Percentiles rank a stretch among this genome's conserved stretches.
phyloP scores from a whole-genome alignment of 1,140 invertebrate species.

The Melanaphis sacchari region DNA sequence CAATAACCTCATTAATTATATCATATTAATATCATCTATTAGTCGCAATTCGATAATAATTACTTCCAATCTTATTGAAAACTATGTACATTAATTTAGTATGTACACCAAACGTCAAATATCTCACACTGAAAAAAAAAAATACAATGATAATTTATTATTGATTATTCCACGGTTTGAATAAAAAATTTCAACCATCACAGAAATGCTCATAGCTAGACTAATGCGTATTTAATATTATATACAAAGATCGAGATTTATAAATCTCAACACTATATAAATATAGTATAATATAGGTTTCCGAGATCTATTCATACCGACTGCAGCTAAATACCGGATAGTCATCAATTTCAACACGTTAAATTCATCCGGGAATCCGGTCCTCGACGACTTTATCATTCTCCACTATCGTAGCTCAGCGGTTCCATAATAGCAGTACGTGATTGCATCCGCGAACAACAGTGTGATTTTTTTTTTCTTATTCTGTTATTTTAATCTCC shows the following conservation, averaged over 20 bases:
- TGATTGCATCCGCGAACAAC: not conserved
- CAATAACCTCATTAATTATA: too few species aligned
- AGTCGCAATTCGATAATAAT: too few species aligned
- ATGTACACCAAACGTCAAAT: too few species aligned
- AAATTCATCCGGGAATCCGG: slow-evolving; percentile 11
- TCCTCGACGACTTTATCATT: slow-evolving; percentile 12
- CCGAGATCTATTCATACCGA: not conserved
- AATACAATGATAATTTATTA: not conserved
- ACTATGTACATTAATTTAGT: too few species aligned
- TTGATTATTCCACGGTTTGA: not conserved
- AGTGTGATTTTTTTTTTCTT: not conserved
- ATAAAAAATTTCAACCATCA: not conserved
- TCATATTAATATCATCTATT: too few species aligned
- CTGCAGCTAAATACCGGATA: not conserved
- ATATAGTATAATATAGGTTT: not conserved
- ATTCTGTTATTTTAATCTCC: slow-evolving; percentile 11
- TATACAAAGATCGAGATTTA: not conserved
- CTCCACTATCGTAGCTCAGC: not conserved
- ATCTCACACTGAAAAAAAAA: not conserved
- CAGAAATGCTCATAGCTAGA: not conserved
- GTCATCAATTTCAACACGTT: not conserved
- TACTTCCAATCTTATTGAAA: too few species aligned
- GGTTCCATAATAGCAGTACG: not conserved
- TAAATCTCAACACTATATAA: not conserved
- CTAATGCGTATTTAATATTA: too few species aligned